Percentiles rank a stretch among this genome's conserved stretches.
These are phyloP conservation scores for Battus philenor DNA, from an alignment of 1,140 invertebrate species.

Conservation along the genomic window DNA sequence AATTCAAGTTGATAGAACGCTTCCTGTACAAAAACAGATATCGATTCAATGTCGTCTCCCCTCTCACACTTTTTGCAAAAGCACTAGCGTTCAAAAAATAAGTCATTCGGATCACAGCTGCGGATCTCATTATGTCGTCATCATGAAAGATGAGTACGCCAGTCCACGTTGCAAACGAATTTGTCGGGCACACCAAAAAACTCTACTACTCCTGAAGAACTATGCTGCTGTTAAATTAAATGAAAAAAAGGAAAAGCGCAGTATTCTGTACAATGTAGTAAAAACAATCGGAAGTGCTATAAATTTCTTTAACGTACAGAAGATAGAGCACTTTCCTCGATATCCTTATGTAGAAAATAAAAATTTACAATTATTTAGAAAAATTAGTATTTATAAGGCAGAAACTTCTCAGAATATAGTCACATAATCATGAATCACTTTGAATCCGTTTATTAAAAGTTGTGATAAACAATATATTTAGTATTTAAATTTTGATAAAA, in stretches of 20 bases:
- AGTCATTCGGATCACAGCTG: conserved; percentile 4
- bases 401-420: no score
- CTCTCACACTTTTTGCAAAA: background rate
- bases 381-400: conserved; percentile 3
- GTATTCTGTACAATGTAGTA: background rate
- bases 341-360: conserved; percentile 12
- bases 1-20: conserved; percentile 1
- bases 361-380: conserved; percentile 9
- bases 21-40: background rate
- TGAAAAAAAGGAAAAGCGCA: background rate
- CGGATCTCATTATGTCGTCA: background rate
- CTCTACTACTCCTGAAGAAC: conserved; percentile 1
- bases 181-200: conserved; percentile 10
- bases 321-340: conserved; percentile 7
- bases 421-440: no score
- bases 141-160: conserved; percentile 1
- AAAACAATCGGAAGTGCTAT: conserved; percentile 2
- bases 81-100: conserved; percentile 10
- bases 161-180: conserved; percentile 1
- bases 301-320: conserved; percentile 8
- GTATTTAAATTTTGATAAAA: no score
- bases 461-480: no score
- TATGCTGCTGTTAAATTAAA: background rate
- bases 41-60: conserved; percentile 3
- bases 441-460: no score